Evolutionary conservation across 2,113 vertebrate genomes (phyloP).

Genomic region (Plectropomus leopardus): DNA sequence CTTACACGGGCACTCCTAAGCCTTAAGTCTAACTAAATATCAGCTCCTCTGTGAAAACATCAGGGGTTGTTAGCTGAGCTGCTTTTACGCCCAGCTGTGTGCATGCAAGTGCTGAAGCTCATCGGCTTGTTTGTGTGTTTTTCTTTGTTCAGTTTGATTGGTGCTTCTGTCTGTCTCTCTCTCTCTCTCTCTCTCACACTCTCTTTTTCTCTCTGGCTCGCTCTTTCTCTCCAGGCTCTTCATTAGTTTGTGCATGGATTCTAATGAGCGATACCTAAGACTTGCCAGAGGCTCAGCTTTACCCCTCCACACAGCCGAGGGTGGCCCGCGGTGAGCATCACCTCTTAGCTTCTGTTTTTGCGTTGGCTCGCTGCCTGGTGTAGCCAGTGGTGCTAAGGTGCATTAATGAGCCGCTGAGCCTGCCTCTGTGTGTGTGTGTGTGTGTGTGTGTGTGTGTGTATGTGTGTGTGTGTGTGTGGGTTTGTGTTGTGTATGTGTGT

Average conservation of each 20-base stretch:
- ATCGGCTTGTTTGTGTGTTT: slow-evolving; percentile 6
- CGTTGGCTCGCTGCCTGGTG: slow-evolving; percentile 56
- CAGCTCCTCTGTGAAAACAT: slow-evolving; percentile 37
- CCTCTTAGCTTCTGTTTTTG: slow-evolving; percentile 49
- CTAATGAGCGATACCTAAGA: slow-evolving; percentile 64
- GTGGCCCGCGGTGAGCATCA: slow-evolving; percentile 43
- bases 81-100: not conserved
- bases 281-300: slow-evolving; percentile 51
- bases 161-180: not conserved
- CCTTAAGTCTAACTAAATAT: slow-evolving; percentile 47
- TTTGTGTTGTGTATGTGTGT: slow-evolving; percentile 3
- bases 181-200: slow-evolving; percentile 1
- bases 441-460: slow-evolving; percentile 13
- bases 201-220: slow-evolving; percentile 3
- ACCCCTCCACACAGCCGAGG: slow-evolving; percentile 12
- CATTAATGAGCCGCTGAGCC: slow-evolving; percentile 65
- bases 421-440: not conserved
- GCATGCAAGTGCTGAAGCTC: not conserved
- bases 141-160: slow-evolving; percentile 36
- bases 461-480: slow-evolving; percentile 8
- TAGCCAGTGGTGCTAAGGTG: slow-evolving; percentile 62
- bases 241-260: slow-evolving; percentile 54
- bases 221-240: slow-evolving; percentile 48
- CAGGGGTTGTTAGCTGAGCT: slow-evolving; percentile 22
- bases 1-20: slow-evolving; percentile 36